A percentile compares a stretch with the other conserved stretches of the same genome.
Conservation (phyloP, 2,888 invertebrate species). For the Microplitis deprimator region DNA sequence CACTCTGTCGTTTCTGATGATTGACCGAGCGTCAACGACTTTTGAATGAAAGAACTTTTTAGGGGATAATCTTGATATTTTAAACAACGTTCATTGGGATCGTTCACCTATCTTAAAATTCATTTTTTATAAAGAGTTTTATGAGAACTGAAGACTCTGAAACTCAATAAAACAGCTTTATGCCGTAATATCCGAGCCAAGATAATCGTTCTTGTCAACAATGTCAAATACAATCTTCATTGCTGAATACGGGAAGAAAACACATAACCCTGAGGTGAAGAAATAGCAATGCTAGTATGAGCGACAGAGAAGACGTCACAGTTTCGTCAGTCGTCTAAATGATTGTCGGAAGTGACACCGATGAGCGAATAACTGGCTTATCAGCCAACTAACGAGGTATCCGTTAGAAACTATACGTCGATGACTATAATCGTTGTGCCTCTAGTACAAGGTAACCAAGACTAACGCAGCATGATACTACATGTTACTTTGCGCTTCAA, state of each 20-base stretch:
- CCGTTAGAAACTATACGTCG: conserved; percentile 31
- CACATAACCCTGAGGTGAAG: conserved; percentile 20
- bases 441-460: conserved; percentile 9
- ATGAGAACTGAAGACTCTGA: background rate
- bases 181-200: conserved; percentile 21
- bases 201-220: conserved; percentile 23
- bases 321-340: conserved; percentile 46
- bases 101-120: background rate
- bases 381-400: conserved; percentile 68
- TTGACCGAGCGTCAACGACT: conserved; percentile 29
- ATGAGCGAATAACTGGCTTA: conserved; percentile 66
- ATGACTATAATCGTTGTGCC: background rate
- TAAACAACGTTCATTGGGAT: conserved; percentile 5
- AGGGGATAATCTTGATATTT: conserved; percentile 11
- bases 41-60: conserved; percentile 20
- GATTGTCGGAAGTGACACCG: conserved; percentile 67
- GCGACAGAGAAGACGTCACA: conserved; percentile 17
- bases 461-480: conserved; percentile 33
- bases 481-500: conserved; percentile 58
- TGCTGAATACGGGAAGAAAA: conserved; percentile 26
- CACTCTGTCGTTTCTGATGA: conserved; percentile 24
- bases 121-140: background rate
- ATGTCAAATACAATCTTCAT: conserved; percentile 36
- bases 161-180: conserved; percentile 20
- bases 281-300: conserved; percentile 17